Percentiles rank a stretch among this genome's conserved stretches.
Conservation (phyloP, 2,888 invertebrate species). For the Ophioninae sp. region DNA sequence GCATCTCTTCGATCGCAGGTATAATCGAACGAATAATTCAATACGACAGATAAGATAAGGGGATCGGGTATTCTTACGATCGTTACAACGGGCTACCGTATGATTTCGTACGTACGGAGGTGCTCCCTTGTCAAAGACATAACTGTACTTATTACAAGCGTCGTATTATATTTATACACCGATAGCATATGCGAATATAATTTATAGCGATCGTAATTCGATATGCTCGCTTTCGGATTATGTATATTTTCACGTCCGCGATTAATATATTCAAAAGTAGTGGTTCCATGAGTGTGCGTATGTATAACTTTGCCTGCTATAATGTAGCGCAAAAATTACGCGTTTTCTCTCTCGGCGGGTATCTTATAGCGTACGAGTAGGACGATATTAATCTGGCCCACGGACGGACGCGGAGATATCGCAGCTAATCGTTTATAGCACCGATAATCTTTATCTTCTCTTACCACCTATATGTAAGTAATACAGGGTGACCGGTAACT, state of each 20-base stretch:
- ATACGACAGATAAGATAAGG: constrained; percentile 35
- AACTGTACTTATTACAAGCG: constrained; percentile 17
- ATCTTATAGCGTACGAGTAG: constrained; percentile 41
- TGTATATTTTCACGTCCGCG: constrained; percentile 50
- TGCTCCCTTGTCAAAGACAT: constrained; percentile 24
- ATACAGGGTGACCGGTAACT: too few species aligned
- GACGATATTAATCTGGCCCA: constrained; percentile 61
- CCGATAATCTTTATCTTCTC: constrained; percentile 58
- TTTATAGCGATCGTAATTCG: constrained; percentile 60
- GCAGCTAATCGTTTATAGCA: constrained; percentile 60
- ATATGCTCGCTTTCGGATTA: constrained; percentile 52
- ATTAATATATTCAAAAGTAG: constrained; percentile 59
- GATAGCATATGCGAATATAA: constrained; percentile 52
- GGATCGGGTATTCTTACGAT: constrained; percentile 31
- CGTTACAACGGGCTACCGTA: constrained; percentile 43
- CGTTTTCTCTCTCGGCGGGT: constrained; percentile 56
- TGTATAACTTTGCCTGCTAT: constrained; percentile 22
- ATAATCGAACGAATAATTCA: constrained; percentile 35
- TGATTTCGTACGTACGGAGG: constrained; percentile 5
- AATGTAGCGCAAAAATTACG: constrained; percentile 47
- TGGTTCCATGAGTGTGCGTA: background rate
- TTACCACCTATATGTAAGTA: constrained; percentile 41
- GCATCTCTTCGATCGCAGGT: background rate
- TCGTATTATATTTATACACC: constrained; percentile 18
- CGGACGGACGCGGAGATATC: constrained; percentile 53